These are phyloP conservation scores for Seriola aureovittata DNA, from an alignment of 2,113 vertebrate species.

Conservation along the genomic window DNA sequence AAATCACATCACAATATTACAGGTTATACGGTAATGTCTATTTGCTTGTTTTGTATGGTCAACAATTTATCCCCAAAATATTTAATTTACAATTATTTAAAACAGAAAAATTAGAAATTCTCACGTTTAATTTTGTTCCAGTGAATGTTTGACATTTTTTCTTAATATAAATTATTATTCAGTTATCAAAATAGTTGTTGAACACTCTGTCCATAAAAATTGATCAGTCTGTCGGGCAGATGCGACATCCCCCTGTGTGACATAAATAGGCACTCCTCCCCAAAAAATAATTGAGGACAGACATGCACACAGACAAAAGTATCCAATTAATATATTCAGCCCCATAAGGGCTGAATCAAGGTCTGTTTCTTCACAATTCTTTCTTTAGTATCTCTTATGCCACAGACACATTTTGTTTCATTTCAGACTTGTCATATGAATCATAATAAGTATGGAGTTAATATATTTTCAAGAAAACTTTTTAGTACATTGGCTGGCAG, in stretches of 20 bases:
- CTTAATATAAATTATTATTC: not conserved
- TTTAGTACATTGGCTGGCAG: not conserved
- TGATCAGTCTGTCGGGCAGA: conserved; percentile 24
- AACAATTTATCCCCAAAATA: not conserved
- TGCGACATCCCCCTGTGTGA: not conserved
- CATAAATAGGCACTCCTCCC: not conserved
- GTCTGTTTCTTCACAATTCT: not conserved
- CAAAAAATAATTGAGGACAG: conserved; percentile 15
- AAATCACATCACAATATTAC: not conserved
- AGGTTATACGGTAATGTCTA: not conserved
- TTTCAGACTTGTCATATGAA: not conserved
- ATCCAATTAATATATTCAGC: not conserved
- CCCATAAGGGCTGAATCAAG: not conserved
- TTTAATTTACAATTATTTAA: not conserved
- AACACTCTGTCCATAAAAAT: conserved; percentile 11
- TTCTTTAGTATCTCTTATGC: not conserved
- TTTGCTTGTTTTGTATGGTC: not conserved
- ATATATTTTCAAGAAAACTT: not conserved
- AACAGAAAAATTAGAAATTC: not conserved
- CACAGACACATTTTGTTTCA: not conserved
- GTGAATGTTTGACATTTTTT: too few relatives aligned
- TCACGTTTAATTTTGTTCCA: not conserved
- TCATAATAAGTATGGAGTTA: not conserved
- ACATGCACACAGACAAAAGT: conserved; percentile 1
- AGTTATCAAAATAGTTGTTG: not conserved